phyloP scores from a whole-genome alignment of 2,888 invertebrate genomes.

The Panzeria rudis region DNA sequence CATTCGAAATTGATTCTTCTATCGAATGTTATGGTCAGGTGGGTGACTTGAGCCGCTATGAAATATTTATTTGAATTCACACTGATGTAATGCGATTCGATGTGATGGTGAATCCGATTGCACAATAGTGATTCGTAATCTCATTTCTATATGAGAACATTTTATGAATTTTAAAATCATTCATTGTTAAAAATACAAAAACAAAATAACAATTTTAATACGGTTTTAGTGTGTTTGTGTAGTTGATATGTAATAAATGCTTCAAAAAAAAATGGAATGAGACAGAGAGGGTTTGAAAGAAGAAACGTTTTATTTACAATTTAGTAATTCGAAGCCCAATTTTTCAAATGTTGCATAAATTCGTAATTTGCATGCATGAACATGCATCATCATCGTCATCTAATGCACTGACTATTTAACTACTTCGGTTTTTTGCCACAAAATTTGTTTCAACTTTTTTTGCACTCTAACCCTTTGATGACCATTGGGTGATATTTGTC shows the following conservation, averaged over 20 bases:
- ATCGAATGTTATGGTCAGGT: neutral
- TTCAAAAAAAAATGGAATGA: too few relatives aligned
- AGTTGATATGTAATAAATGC: neutral
- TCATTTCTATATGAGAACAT: constrained; percentile 61
- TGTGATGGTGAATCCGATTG: constrained; percentile 39
- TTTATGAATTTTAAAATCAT: constrained; percentile 68
- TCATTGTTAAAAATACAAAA: constrained; percentile 56
- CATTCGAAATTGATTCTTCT: too few relatives aligned
- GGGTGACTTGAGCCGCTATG: neutral
- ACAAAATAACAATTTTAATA: constrained; percentile 54
- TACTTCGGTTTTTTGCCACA: neutral
- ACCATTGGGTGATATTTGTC: neutral
- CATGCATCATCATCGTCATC: constrained; percentile 62
- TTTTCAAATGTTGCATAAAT: constrained; percentile 68
- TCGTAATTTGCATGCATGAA: constrained; percentile 69
- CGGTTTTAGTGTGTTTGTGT: constrained; percentile 20
- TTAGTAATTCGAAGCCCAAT: constrained; percentile 53
- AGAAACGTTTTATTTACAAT: constrained; percentile 20
- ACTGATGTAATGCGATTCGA: constrained; percentile 31
- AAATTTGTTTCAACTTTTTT: neutral
- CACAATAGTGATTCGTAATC: constrained; percentile 57
- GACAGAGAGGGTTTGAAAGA: neutral
- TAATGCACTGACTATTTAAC: constrained; percentile 64
- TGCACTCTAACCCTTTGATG: neutral
- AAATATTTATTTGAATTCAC: constrained; percentile 34